phyloP scores from a whole-genome alignment of 2,113 vertebrate species.

The Lagopus leucura region DNA sequence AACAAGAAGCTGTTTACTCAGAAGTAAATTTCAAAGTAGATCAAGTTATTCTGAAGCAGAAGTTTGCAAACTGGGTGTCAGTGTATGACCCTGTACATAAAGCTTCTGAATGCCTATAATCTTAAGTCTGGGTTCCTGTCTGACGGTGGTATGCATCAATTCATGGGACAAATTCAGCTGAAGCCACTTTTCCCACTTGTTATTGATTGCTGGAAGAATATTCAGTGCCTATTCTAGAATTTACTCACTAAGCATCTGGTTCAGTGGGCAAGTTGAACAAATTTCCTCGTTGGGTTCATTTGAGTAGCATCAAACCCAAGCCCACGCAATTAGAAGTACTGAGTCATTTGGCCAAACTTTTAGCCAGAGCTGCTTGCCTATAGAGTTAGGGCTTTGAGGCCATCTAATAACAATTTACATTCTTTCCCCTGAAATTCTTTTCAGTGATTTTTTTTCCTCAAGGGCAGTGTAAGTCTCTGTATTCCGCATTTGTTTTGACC shows the following conservation, averaged over 20 bases:
- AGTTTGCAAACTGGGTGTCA: neutral
- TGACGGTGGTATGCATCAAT: neutral
- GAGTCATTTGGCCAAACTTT: neutral
- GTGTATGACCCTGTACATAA: neutral
- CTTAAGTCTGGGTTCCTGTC: rapidly evolving
- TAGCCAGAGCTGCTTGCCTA: neutral
- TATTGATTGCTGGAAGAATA: neutral
- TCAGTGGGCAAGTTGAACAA: neutral
- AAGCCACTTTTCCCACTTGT: neutral
- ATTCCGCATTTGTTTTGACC: neutral
- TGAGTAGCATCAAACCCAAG: neutral
- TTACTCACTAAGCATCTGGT: neutral
- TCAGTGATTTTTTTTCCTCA: neutral
- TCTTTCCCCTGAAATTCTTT: neutral
- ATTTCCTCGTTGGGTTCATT: neutral
- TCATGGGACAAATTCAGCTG: neutral
- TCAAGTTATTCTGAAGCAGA: neutral
- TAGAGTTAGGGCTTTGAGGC: neutral
- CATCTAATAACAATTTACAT: neutral
- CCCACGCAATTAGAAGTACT: rapidly evolving
- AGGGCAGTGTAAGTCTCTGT: neutral
- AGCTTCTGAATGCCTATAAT: neutral
- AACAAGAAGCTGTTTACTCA: neutral
- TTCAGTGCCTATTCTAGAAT: neutral
- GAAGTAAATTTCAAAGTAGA: neutral